Conservation (phyloP, 2,888 invertebrate species). For the Hirtodrosophila trivittata region DNA sequence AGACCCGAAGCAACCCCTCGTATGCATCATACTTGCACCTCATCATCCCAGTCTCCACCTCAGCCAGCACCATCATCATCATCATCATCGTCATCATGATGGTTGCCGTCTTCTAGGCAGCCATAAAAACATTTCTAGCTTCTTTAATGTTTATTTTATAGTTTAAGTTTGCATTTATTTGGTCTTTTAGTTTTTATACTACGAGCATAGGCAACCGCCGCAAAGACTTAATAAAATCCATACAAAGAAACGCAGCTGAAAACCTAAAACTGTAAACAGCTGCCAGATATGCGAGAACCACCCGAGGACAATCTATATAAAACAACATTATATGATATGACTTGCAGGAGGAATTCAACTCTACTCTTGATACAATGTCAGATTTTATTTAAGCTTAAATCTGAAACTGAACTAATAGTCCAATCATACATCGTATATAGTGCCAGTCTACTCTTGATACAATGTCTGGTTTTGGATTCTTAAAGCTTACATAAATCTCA, state of each 20-base stretch:
- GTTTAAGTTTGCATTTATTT: slow-evolving; percentile 81
- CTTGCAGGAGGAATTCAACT: too few relatives aligned
- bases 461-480: too few relatives aligned
- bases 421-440: too few relatives aligned
- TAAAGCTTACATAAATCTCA: too few relatives aligned
- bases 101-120: slow-evolving; percentile 62
- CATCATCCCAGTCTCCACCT: slow-evolving; percentile 6
- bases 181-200: slow-evolving; percentile 78
- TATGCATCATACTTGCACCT: slow-evolving; percentile 10
- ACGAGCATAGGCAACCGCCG: slow-evolving; percentile 19
- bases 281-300: slow-evolving; percentile 26
- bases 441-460: too few relatives aligned
- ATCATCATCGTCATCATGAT: slow-evolving; percentile 28
- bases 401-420: too few relatives aligned
- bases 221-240: slow-evolving; percentile 44
- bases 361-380: too few relatives aligned
- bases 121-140: slow-evolving; percentile 79
- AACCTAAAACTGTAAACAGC: neutral
- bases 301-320: too few relatives aligned
- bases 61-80: slow-evolving; percentile 16
- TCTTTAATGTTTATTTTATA: slow-evolving; percentile 82
- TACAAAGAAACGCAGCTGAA: slow-evolving; percentile 20
- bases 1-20: neutral
- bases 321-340: too few relatives aligned
- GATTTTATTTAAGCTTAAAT: too few relatives aligned